phyloP scores from a whole-genome alignment of 2,797 vertebrate species.

The Microctenopoma stevenorrisi region DNA sequence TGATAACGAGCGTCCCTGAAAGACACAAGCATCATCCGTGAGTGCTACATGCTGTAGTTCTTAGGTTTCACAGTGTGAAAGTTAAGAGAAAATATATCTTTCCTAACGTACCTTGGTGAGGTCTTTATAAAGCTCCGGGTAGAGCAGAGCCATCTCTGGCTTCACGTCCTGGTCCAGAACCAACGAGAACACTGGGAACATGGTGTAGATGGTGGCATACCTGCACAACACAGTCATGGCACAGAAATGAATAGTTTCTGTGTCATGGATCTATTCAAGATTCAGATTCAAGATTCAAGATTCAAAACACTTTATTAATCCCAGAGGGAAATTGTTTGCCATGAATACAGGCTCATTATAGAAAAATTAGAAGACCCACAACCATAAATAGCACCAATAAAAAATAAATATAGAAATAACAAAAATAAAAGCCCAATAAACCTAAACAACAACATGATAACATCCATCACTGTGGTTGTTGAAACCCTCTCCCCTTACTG shows the following conservation, averaged over 20 bases:
- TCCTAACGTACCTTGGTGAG: conserved; percentile 89
- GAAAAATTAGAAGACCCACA: too few relatives aligned
- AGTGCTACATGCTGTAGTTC: background rate
- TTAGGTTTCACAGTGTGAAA: background rate
- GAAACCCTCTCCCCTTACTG: too few relatives aligned
- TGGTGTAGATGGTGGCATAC: conserved; percentile 98
- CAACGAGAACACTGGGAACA: conserved; percentile 98
- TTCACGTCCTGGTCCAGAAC: conserved; percentile 98
- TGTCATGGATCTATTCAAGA: too few relatives aligned
- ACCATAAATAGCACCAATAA: too few relatives aligned
- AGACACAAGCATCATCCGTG: conserved; percentile 44
- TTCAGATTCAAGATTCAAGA: too few relatives aligned
- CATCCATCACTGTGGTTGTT: too few relatives aligned
- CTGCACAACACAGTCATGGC: conserved; percentile 70
- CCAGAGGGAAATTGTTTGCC: too few relatives aligned
- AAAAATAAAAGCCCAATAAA: too few relatives aligned
- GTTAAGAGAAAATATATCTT: background rate
- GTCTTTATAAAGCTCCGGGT: conserved; percentile 99
- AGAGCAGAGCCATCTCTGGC: conserved; percentile 95
- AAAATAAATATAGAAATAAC: too few relatives aligned
- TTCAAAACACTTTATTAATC: too few relatives aligned
- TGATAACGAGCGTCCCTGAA: conserved; percentile 94
- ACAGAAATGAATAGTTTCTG: background rate
- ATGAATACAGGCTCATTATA: too few relatives aligned
- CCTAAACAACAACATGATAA: too few relatives aligned